Percentiles rank a stretch among this genome's conserved stretches.
These are phyloP conservation scores for Microctenopoma steveboyesi DNA, from an alignment of 2,797 vertebrate genomes.

Conservation along the genomic window DNA sequence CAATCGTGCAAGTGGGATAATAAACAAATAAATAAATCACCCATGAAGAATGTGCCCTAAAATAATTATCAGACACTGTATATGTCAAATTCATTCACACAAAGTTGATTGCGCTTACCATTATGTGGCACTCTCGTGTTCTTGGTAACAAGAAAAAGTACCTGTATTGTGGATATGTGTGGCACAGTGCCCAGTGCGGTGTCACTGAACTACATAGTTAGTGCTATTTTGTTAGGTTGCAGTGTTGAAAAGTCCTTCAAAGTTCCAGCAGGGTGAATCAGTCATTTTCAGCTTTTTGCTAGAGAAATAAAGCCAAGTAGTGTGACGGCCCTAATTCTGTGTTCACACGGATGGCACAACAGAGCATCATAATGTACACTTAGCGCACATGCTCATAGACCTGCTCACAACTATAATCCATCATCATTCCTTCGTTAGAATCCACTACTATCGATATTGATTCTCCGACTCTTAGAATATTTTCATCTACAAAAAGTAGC, in stretches of 20 bases:
- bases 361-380: not conserved
- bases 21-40: constrained; percentile 63
- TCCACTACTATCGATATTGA: not conserved
- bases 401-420: not conserved
- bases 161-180: constrained; percentile 35
- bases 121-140: constrained; percentile 21
- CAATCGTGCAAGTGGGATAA: constrained; percentile 51
- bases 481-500: constrained; percentile 2
- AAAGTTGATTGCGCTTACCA: constrained; percentile 50
- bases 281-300: constrained; percentile 44
- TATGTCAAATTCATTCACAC: constrained; percentile 65
- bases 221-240: constrained; percentile 34
- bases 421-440: not conserved
- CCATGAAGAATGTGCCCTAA: constrained; percentile 55
- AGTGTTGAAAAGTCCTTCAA: constrained; percentile 44
- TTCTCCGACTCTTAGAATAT: constrained; percentile 3
- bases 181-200: constrained; percentile 31
- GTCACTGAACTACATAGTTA: constrained; percentile 32
- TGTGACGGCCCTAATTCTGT: constrained; percentile 18
- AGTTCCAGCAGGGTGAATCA: constrained; percentile 36
- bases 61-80: constrained; percentile 68
- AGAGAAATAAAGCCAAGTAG: constrained; percentile 25
- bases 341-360: constrained; percentile 21
- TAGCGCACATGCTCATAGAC: not conserved
- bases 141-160: constrained; percentile 40